phyloP scores from a whole-genome alignment of 2,888 invertebrate species.

The Patella caerulea region DNA sequence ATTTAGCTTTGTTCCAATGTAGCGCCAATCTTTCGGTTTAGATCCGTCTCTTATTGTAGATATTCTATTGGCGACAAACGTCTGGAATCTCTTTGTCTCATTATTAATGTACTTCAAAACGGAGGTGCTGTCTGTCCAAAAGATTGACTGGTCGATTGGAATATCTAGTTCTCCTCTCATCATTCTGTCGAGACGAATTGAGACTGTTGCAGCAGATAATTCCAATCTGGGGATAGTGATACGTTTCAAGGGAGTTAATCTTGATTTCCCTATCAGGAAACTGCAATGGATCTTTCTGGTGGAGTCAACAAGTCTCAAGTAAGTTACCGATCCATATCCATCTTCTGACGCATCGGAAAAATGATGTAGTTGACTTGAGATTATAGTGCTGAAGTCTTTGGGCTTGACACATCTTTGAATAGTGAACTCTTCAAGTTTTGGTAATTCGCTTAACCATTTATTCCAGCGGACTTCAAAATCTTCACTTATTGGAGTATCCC shows the following conservation, averaged over 20 bases:
- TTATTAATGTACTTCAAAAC: constrained; percentile 14
- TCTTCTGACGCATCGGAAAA: constrained; percentile 26
- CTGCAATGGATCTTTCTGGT: background rate
- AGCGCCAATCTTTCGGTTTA: background rate
- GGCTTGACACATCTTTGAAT: constrained; percentile 22
- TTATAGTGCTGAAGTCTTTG: constrained; percentile 12
- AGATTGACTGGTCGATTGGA: background rate
- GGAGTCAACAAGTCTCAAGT: background rate
- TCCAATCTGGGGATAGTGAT: background rate
- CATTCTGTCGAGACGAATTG: background rate
- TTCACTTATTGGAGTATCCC: constrained; percentile 30
- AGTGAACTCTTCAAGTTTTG: background rate
- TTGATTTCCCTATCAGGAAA: background rate
- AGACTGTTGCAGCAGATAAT: background rate
- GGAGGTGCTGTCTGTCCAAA: background rate
- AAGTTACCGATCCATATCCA: background rate
- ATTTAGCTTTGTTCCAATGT: constrained; percentile 3
- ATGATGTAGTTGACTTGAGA: constrained; percentile 22
- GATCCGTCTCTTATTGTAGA: constrained; percentile 9
- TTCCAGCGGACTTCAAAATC: constrained; percentile 26
- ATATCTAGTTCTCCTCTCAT: background rate
- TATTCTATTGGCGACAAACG: constrained; percentile 20
- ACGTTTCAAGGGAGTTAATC: background rate
- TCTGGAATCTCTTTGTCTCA: constrained; percentile 13
- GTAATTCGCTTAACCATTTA: constrained; percentile 20